phyloP scores from a whole-genome alignment of 2,888 invertebrate species.

The Ptychoptera albimana region DNA sequence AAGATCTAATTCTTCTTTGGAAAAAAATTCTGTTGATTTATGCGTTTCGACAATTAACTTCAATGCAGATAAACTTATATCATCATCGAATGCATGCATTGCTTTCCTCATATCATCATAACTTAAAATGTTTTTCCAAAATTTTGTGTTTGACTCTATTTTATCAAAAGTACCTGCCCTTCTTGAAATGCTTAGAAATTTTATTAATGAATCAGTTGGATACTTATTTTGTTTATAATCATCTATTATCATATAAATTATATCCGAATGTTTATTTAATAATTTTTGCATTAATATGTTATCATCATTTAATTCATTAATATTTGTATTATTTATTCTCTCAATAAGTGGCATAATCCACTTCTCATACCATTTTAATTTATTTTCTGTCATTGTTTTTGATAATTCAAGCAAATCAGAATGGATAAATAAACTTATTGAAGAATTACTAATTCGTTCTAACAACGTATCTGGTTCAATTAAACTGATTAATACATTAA shows the following conservation, averaged over 20 bases:
- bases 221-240: slow-evolving; percentile 10
- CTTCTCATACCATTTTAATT: slow-evolving; percentile 8
- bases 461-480: slow-evolving; percentile 15
- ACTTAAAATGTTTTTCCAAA: slow-evolving; percentile 39
- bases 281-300: slow-evolving; percentile 20
- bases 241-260: slow-evolving; percentile 17
- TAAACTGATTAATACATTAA: slow-evolving; percentile 16
- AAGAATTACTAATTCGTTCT: slow-evolving; percentile 12
- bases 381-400: slow-evolving; percentile 1
- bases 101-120: slow-evolving; percentile 36
- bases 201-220: not conserved
- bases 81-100: slow-evolving; percentile 29
- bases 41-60: slow-evolving; percentile 55
- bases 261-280: slow-evolving; percentile 18
- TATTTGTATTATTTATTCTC: not conserved
- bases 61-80: slow-evolving; percentile 53
- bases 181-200: slow-evolving; percentile 24
- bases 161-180: slow-evolving; percentile 28
- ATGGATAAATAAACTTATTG: no score
- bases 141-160: slow-evolving; percentile 11
- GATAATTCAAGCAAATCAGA: no score
- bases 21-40: slow-evolving; percentile 52
- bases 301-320: not conserved
- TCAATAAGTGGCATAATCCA: slow-evolving; percentile 9
- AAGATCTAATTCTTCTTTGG: slow-evolving; percentile 42